Evolutionary conservation across 2,797 vertebrate genomes (phyloP), one percentile per base, ranked within the genome.

Genomic region (Epinephelus awoara): DNA sequence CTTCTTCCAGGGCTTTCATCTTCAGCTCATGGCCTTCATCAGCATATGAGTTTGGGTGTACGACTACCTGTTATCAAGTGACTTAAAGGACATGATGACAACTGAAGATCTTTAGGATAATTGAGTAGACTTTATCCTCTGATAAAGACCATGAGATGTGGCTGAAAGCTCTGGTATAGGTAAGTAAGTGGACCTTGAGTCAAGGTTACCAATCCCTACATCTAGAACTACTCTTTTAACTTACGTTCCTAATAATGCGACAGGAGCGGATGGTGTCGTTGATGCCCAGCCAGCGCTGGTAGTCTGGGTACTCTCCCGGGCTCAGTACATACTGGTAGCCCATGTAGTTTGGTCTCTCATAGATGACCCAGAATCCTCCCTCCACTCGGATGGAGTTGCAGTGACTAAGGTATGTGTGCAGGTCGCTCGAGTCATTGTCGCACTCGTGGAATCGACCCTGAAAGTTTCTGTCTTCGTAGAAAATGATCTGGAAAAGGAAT

Each of bases 301-400:
- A 76, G 61, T 87, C 80, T 2, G 73, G 72, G 64, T 88, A 87
- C 56, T 85, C 82, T 21, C 82, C 85, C 0, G 80, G 77, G 57
- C 40, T 74, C n/a, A 88, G 76, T 6, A 88, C 71, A 0, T 84
- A 84, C 74, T 84, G 78, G 79, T 67, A 68, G 2, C 83, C 85
- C 56, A 71, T 82, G 76, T 79, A 87, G 63, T 85, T 85, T 3
- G 83, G 74, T 23, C 77, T 84, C 56, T 88, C 51, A 5, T 87
- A 86, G 34, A 87, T 64, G 34, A 87, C 86, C 90, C 90, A 91
- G 74, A 88, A 83, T 19, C 88, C 86, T 6, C 57, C 80, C 2
- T 79, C 67, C 23, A 89, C 88, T 42, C 54, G 64, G 77, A 86
- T 77, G 50, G 75, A 88, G 77, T 69, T 86, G 65, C 90, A 84